A percentile compares a stretch with the other conserved stretches of the same genome.
phyloP scores from a whole-genome alignment of 2,113 vertebrate genomes.

The Pelvicachromis taeniatus region DNA sequence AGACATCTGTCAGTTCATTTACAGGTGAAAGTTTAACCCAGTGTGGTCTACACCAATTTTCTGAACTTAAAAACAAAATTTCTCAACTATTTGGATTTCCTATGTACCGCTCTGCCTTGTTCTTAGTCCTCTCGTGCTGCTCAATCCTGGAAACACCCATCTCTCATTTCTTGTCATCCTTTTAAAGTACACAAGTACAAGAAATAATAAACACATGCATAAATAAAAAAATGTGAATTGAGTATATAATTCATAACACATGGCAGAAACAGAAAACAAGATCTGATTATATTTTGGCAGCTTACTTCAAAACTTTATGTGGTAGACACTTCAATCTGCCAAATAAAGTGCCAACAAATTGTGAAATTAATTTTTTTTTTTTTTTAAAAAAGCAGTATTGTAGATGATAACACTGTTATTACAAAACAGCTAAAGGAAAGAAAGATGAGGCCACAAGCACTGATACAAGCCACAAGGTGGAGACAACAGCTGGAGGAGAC shows the following conservation, averaged over 20 bases:
- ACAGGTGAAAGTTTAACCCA: neutral
- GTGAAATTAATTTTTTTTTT: neutral
- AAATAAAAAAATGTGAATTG: neutral
- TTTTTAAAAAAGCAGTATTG: neutral
- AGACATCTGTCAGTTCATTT: neutral
- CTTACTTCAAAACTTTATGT: neutral
- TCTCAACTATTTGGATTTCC: neutral
- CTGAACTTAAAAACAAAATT: neutral
- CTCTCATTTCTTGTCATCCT: neutral
- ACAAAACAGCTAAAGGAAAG: neutral
- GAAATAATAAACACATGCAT: neutral
- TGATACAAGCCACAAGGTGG: slow-evolving; percentile 8
- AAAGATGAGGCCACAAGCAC: neutral
- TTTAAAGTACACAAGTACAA: neutral
- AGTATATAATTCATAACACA: neutral
- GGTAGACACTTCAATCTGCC: neutral
- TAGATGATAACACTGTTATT: neutral
- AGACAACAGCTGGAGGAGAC: neutral
- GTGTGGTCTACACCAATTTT: neutral
- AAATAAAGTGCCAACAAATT: neutral
- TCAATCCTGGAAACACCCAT: neutral
- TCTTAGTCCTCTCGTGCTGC: neutral
- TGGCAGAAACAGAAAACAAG: neutral
- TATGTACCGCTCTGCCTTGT: neutral
- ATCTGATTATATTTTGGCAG: neutral